Evolutionary conservation across 2,888 invertebrate species (phyloP).

Genomic region (Drosophila recens): DNA sequence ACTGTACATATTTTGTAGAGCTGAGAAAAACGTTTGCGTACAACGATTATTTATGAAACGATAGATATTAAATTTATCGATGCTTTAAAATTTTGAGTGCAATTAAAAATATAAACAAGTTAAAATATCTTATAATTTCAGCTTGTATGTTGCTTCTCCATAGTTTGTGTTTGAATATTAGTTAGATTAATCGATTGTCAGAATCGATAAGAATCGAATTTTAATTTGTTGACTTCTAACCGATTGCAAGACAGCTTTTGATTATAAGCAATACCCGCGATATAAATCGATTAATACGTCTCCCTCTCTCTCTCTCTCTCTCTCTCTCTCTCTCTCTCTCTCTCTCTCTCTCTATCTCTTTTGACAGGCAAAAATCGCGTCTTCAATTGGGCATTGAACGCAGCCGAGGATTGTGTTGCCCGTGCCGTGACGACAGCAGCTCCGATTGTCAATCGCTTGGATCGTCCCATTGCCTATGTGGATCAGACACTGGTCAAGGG

Average conservation of each 20-base stretch:
- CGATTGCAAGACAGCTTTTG: too few relatives aligned
- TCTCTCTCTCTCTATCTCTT: too few relatives aligned
- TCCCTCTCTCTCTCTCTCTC: neutral
- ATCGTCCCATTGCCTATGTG: conserved; percentile 87
- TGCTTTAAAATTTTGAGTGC: too few relatives aligned
- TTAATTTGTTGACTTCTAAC: too few relatives aligned
- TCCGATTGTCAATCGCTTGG: conserved; percentile 87
- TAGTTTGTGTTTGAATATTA: too few relatives aligned
- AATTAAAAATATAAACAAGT: too few relatives aligned
- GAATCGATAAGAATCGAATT: neutral
- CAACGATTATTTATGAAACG: neutral
- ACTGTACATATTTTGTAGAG: neutral
- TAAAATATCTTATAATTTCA: neutral
- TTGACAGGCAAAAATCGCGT: conserved; percentile 88
- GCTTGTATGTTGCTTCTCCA: neutral
- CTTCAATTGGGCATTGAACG: conserved; percentile 89
- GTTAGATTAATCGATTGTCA: too few relatives aligned
- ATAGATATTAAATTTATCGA: too few relatives aligned
- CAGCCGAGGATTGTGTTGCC: conserved; percentile 88
- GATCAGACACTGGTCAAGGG: conserved; percentile 89
- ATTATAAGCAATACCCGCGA: too few relatives aligned
- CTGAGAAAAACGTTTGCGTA: neutral
- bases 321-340: neutral
- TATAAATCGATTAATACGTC: neutral
- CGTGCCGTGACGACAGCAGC: conserved; percentile 87